phyloP scores from a whole-genome alignment of 2,113 vertebrate genomes.

The Triplophysa rosa region DNA sequence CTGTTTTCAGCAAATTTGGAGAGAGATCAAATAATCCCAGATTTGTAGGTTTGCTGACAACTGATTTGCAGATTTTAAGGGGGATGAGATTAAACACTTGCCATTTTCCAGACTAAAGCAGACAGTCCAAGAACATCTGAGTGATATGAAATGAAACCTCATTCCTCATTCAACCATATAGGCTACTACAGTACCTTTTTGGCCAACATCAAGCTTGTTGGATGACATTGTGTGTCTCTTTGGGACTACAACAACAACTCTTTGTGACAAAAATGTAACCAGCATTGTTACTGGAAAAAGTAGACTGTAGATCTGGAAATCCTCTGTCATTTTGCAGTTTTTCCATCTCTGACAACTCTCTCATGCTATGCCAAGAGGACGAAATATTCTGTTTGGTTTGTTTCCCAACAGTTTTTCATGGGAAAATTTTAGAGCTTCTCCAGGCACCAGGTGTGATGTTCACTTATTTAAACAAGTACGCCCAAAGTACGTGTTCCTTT shows the following conservation, averaged over 20 bases:
- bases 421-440: constrained; percentile 15
- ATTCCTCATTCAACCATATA: background rate
- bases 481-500: background rate
- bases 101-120: background rate
- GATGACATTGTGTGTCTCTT: background rate
- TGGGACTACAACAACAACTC: background rate
- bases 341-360: background rate
- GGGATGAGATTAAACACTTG: background rate
- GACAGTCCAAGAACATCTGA: background rate
- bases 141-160: background rate
- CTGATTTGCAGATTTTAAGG: too few relatives aligned
- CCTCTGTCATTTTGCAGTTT: background rate
- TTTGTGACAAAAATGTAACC: background rate
- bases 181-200: background rate
- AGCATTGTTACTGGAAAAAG: background rate
- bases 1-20: too few relatives aligned
- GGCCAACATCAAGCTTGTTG: background rate
- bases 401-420: background rate
- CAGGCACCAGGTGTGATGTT: constrained; percentile 6
- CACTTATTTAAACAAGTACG: constrained; percentile 28
- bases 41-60: too few relatives aligned
- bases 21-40: too few relatives aligned
- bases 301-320: background rate
- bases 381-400: background rate
- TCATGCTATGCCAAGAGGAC: background rate